Evolutionary conservation across 1,140 invertebrate species (phyloP), one percentile per base, ranked within the genome.

Genomic region (Brachionus plicatilis): DNA sequence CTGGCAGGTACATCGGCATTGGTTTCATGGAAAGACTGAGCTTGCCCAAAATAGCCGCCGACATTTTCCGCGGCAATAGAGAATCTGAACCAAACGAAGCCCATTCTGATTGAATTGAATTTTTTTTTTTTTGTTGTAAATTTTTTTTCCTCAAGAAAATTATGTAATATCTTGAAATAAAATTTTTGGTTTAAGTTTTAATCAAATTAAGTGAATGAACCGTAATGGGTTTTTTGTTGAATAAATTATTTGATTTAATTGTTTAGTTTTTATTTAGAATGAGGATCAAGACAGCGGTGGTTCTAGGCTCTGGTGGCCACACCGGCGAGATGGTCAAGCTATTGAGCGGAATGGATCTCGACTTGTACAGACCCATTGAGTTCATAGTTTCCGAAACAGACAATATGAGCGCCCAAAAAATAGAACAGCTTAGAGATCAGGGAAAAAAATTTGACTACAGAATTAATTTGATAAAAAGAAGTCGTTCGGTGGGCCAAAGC

Each of bases 271-370:
- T 17, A 43, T 41, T 43, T 17, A 43, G 41, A 41, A 65, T 65
- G 41, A 65, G 27, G 3, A 27, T 65, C 17, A 65, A 65, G 41
- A 82, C 79, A 60, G 79, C 76, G n/a, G 56, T 82, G 27, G 79
- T 82, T 8, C 17, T 82, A 24, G 79, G 79, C 41, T 82, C 79
- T n/a, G 79, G 79, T 65, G 94, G 94, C 11, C 96, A 98, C 88
- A 97, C 96, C 3, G 92, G 93, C 37, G 96, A 98, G 91, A 94
- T 97, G 92, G 87, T 96, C 56, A 90, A 92, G 84, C 90, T 97
- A 33, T 87, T 94, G 33, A 88, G 91, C 85, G 89, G 91, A 50
- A 87, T 95, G 24, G 90, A 92, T 86, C 88, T 87, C 83, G 85
- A 88, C 7, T 91, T 91, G 85, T 96, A 94, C 88, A 87, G 87